phyloP scores from a whole-genome alignment of 1,140 invertebrate genomes.

The Drosophila tsacasi region DNA sequence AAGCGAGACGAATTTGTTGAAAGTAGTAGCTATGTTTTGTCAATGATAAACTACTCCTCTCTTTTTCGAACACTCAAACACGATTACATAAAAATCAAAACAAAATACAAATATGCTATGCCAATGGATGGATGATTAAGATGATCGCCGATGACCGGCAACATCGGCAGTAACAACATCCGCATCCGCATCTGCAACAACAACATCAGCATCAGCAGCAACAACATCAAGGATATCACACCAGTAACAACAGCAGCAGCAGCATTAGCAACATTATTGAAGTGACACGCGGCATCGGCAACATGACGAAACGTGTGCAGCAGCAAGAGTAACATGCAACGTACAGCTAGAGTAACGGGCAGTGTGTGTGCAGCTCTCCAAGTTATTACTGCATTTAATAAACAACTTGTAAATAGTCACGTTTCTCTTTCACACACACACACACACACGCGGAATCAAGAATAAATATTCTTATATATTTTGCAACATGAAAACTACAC shows the following conservation, averaged over 20 bases:
- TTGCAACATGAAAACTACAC: background rate
- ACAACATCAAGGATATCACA: conserved; percentile 39
- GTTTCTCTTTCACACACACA: conserved; percentile 19
- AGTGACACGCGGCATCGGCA: conserved; percentile 1
- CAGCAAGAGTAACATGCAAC: conserved; percentile 15
- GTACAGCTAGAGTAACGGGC: conserved; percentile 4
- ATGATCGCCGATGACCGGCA: conserved; percentile 73
- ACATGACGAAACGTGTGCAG: background rate
- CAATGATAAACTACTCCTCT: conserved; percentile 37
- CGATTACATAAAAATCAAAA: conserved; percentile 5
- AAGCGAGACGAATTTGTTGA: background rate
- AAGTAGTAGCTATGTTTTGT: conserved; percentile 15
- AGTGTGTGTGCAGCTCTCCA: background rate
- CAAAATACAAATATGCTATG: conserved; percentile 10
- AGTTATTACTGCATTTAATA: conserved; percentile 9
- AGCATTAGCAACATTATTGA: conserved; percentile 10
- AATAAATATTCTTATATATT: background rate
- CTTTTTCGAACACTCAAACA: conserved; percentile 20
- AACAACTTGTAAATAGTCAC: conserved; percentile 36
- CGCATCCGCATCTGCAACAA: conserved; percentile 19
- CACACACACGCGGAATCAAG: too few species aligned
- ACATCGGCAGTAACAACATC: conserved; percentile 30
- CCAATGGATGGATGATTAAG: conserved; percentile 30
- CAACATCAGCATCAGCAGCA: conserved; percentile 21
- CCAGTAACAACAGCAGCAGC: conserved; percentile 29